Evolutionary conservation across 2,797 vertebrate species (phyloP), one percentile per base, ranked within the genome.

Genomic region (Platyrinchus mystaceus): DNA sequence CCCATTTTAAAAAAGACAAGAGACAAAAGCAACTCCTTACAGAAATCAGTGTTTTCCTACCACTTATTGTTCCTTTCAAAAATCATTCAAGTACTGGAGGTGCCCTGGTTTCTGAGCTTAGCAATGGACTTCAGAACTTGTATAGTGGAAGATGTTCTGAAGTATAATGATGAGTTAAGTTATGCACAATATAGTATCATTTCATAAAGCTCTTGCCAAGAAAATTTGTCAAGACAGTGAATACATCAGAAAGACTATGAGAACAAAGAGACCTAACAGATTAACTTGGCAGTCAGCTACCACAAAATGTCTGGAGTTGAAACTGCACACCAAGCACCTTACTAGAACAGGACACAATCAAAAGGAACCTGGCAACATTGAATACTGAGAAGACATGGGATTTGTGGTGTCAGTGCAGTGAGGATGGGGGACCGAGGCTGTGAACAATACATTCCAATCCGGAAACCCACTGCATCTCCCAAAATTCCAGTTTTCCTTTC

Each of bases 41-140:
- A 59, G 59, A 88, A 64, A 36, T 5, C 1, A 0, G 39, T 64
- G 18, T 41, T 46, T 78, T 71, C 63, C 52, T 78, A 52, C 12
- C 4, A 17, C 19, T 66, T 53, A 49, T 0, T 3, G 2, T 17
- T 89, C 43, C 44, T 47, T 34, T 41, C 0, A 0, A 52, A 79
- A 71, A 46, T 66, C 37, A 41, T 4, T 60, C 10, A 64, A 47
- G 26, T 55, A 47, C 6, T 68, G 12, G 34, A 92, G 24, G 17
- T 74, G 10, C 37, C 69, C 49, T 55, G 26, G 18, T 46, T 77
- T 85, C 69, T 73, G 23, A 83, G 47, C 55, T 94, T 46, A 67
- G 24, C 43, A 30, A 58, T 14, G 34, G 36, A 69, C 50, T 85
- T 78, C 70, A 75, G 32, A 14, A 49, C 55, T 87, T 32, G 8